Percentiles rank a stretch among this genome's conserved stretches.
Evolutionary conservation across 2,888 invertebrate species (phyloP).

Genomic region (Drosophila mulleri): DNA sequence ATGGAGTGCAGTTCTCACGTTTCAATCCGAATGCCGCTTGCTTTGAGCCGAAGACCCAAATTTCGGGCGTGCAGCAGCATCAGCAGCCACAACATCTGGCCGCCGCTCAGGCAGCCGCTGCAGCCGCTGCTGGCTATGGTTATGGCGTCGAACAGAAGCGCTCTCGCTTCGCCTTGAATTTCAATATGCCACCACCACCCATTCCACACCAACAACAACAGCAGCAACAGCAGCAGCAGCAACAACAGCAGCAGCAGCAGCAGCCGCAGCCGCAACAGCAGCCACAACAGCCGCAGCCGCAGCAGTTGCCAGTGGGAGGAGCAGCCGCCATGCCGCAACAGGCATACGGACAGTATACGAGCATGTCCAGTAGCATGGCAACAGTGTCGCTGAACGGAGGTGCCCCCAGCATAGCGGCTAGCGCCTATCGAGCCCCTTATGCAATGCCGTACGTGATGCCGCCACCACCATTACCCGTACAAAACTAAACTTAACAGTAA

Average conservation of each 20-base stretch:
- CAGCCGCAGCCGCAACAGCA: slow-evolving; percentile 35
- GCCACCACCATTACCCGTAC: slow-evolving; percentile 85
- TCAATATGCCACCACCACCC: slow-evolving; percentile 69
- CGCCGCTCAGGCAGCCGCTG: slow-evolving; percentile 55
- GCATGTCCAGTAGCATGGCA: slow-evolving; percentile 70
- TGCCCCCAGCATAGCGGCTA: slow-evolving; percentile 55
- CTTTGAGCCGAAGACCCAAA: slow-evolving; percentile 67
- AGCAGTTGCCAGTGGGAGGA: slow-evolving; percentile 47
- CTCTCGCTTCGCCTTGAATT: slow-evolving; percentile 69
- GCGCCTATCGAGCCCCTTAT: slow-evolving; percentile 76
- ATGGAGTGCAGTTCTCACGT: slow-evolving; percentile 63
- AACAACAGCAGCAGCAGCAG: slow-evolving; percentile 47
- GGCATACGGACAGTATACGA: slow-evolving; percentile 64
- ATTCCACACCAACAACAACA: slow-evolving; percentile 60
- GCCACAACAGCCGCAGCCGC: slow-evolving; percentile 44
- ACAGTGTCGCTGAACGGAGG: slow-evolving; percentile 65
- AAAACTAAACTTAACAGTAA: slow-evolving; percentile 82
- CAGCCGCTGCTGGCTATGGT: slow-evolving; percentile 50
- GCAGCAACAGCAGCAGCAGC: slow-evolving; percentile 58
- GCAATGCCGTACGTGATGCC: slow-evolving; percentile 83
- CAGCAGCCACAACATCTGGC: slow-evolving; percentile 58
- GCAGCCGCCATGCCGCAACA: slow-evolving; percentile 45
- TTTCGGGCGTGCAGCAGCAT: slow-evolving; percentile 46
- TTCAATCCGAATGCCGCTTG: slow-evolving; percentile 76
- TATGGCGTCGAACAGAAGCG: slow-evolving; percentile 72